phyloP scores from a whole-genome alignment of 2,888 invertebrate species.

The Sicus ferrugineus region DNA sequence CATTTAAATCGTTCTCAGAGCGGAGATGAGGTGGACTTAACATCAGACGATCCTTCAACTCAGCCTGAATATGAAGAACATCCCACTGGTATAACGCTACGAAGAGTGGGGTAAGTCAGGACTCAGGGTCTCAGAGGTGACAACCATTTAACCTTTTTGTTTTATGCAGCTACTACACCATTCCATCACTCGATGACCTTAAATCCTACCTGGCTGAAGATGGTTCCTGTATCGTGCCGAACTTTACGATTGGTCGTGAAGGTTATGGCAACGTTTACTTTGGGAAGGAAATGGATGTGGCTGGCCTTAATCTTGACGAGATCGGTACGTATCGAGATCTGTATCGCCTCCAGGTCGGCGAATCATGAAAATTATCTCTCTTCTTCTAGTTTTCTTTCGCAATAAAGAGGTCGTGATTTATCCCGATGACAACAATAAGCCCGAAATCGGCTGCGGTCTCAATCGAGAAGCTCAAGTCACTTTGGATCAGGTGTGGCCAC shows the following conservation, averaged over 20 bases:
- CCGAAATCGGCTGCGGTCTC: constrained; percentile 84
- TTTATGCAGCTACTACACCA: constrained; percentile 77
- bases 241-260: constrained; percentile 86
- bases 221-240: constrained; percentile 82
- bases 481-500: constrained; percentile 90
- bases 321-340: constrained; percentile 68
- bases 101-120: constrained; percentile 70
- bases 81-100: constrained; percentile 79
- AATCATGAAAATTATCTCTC: neutral
- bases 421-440: constrained; percentile 88
- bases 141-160: neutral
- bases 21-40: constrained; percentile 47
- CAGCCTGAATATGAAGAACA: constrained; percentile 62
- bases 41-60: constrained; percentile 42
- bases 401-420: constrained; percentile 96
- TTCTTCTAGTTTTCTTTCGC: constrained; percentile 79
- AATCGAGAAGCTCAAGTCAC: constrained; percentile 93
- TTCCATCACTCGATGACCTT: constrained; percentile 85
- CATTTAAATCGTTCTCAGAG: constrained; percentile 50
- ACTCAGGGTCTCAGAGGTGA: neutral
- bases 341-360: too few relatives aligned
- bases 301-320: constrained; percentile 85
- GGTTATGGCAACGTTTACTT: constrained; percentile 92
- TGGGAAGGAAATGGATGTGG: constrained; percentile 83
- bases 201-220: constrained; percentile 74